Conservation (phyloP, 2,797 vertebrate species). For the Tapera naevia region DNA sequence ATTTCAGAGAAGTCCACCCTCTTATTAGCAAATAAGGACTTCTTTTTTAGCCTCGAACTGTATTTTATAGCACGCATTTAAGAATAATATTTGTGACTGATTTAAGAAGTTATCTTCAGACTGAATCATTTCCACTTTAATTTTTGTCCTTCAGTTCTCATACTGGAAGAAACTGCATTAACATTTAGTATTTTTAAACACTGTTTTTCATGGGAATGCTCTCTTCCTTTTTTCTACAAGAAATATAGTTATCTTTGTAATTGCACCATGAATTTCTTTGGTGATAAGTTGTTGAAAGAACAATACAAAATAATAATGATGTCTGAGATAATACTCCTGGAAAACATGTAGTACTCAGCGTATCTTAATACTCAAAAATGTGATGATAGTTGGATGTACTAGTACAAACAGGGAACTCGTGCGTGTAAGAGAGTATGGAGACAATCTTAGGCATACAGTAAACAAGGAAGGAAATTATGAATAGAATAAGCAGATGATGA, state of each 20-base stretch:
- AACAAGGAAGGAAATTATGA: neutral
- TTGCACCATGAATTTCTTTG: neutral
- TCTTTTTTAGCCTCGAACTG: neutral
- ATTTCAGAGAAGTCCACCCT: neutral
- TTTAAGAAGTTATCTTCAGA: neutral
- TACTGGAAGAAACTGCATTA: neutral
- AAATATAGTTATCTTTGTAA: neutral
- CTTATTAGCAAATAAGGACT: fast-evolving
- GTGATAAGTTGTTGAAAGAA: neutral
- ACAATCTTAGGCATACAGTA: neutral
- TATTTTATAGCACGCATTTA: neutral
- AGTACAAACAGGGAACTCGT: neutral
- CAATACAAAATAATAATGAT: neutral
- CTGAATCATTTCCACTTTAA: neutral
- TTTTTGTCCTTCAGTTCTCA: neutral
- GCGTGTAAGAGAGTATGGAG: neutral
- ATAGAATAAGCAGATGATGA: neutral
- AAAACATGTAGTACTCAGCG: neutral
- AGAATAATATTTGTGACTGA: neutral
- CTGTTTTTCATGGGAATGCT: neutral
- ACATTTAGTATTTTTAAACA: neutral
- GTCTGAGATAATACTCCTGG: neutral
- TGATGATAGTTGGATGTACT: neutral
- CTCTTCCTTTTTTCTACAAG: neutral
- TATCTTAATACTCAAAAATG: neutral